phyloP scores from a whole-genome alignment of 2,888 invertebrate species.

The Hemaris fuciformis region DNA sequence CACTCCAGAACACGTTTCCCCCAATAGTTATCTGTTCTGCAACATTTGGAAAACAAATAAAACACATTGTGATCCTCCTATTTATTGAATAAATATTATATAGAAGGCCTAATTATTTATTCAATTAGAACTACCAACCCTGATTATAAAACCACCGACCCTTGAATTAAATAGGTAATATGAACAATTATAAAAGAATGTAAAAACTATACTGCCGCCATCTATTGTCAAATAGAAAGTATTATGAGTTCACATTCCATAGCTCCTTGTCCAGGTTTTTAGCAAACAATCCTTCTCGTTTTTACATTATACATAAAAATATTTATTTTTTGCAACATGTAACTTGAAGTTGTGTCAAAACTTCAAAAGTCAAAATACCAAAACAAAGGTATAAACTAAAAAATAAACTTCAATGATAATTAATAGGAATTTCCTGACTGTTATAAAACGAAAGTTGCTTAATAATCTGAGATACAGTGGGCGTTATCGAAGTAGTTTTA shows the following conservation, averaged over 20 bases:
- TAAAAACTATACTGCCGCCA: slow-evolving; percentile 26
- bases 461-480: slow-evolving; percentile 18
- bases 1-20: too few relatives aligned
- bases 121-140: too few relatives aligned
- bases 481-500: slow-evolving; percentile 16
- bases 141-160: too few relatives aligned
- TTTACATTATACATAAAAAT: neutral
- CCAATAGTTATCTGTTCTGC: too few relatives aligned
- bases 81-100: too few relatives aligned
- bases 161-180: neutral
- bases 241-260: neutral
- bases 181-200: neutral
- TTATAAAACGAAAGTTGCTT: slow-evolving; percentile 24
- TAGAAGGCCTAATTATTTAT: too few relatives aligned
- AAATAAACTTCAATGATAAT: neutral
- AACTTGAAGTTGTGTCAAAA: neutral
- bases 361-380: neutral
- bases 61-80: too few relatives aligned
- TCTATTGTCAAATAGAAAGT: slow-evolving; percentile 37
- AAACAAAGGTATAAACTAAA: neutral
- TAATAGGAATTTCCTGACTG: slow-evolving; percentile 6
- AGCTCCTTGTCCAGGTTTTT: neutral
- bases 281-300: neutral
- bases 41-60: too few relatives aligned
- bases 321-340: neutral